These are phyloP conservation scores for Cactoblastis cactorum DNA, from an alignment of 2,888 invertebrate species.

Conservation along the genomic window DNA sequence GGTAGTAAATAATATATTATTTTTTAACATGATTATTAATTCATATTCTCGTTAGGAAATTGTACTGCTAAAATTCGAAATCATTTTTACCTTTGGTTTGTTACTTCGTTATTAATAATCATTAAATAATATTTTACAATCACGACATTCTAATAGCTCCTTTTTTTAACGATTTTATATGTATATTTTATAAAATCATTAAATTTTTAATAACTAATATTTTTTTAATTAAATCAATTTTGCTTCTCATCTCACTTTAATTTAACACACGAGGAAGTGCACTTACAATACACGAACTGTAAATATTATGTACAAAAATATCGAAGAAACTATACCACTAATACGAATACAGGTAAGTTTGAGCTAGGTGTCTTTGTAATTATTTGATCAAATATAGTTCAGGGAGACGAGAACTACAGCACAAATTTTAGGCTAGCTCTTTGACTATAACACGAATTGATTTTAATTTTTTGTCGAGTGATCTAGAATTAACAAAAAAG, in stretches of 20 bases:
- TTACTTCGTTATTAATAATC: no score
- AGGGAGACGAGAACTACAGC: neutral
- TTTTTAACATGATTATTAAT: no score
- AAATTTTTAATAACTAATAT: no score
- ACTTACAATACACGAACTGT: slow-evolving; percentile 24
- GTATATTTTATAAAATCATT: no score
- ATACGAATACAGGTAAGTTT: slow-evolving; percentile 70
- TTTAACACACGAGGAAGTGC: slow-evolving; percentile 11
- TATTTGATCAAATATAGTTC: neutral
- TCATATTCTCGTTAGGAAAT: no score
- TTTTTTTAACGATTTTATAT: no score
- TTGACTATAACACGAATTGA: neutral
- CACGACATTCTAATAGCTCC: no score
- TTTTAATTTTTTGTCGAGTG: slow-evolving; percentile 22
- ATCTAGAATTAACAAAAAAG: neutral
- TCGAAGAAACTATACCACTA: slow-evolving; percentile 69
- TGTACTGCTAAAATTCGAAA: no score
- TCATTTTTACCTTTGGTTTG: no score
- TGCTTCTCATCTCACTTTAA: neutral
- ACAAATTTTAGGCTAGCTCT: neutral
- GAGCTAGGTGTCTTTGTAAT: slow-evolving; percentile 5
- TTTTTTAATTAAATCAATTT: no score
- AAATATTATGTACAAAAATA: slow-evolving; percentile 54
- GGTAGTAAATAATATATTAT: no score
- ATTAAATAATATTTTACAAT: no score